Base-by-base conservation (phyloP, 2,888 invertebrate species). In the Leucoptera coffeella region DNA sequence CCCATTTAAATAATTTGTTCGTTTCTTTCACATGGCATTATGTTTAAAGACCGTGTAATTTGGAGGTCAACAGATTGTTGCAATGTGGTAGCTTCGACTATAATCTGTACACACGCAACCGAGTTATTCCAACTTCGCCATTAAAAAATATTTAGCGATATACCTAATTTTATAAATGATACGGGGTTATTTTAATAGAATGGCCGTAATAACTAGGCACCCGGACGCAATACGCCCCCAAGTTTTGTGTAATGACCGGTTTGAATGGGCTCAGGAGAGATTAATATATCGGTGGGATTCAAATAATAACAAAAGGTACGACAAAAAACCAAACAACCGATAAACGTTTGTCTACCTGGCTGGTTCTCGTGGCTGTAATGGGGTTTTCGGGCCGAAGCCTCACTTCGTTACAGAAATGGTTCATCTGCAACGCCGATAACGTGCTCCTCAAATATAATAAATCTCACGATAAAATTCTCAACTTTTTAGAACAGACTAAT, bases 141-240 rank as follows among this genome's bases (percentile, higher is more conserved):
- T 69, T 67, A 69, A 54, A 67, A 67, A 69, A 67, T 69, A 67
- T 69, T 69, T 69, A 69, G 65, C 67, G 61, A 61, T 59, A 50
- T 50, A 54, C 51, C 62, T 58, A 62, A 69, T 67, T 69, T 62
- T 38, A 46, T 57, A 61, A 65, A 67, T 61, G 56, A 62, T 60
- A 57, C 53, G 11, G 50, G 47, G 54, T 48, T 54, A 60, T 62
- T 67, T 62, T 61, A 60, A 59, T 62, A 67, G 60, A 62, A 57
- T 47, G 56, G 43, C 50, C 50, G 45, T 67, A 69, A 69, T 69
- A 64, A 64, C 57, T 58, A 61, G 56, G 61, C 61, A 62, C 47
- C 60, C 59, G 60, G 49, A 54, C 61, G 52, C 50, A 55, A 47
- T 53, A 65, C 69, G 69, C 69, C 67, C 67, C 57, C 42, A 54